phyloP scores from a whole-genome alignment of 2,113 vertebrate species.

The Elephas maximus region DNA sequence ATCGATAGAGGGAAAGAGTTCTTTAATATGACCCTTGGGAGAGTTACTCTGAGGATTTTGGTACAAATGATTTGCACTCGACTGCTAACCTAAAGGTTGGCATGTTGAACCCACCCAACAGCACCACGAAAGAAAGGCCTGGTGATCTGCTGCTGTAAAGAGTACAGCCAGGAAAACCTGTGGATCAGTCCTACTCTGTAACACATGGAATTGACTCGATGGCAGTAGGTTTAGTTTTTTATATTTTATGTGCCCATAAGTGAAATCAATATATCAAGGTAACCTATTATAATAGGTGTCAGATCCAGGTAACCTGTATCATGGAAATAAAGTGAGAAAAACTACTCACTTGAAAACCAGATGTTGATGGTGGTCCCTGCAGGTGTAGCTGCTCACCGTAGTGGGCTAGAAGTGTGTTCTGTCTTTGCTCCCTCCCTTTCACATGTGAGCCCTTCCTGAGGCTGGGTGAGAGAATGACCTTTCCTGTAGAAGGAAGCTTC shows the following conservation, averaged over 20 bases:
- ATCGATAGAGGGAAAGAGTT: neutral
- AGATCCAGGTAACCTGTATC: neutral
- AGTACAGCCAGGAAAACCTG: neutral
- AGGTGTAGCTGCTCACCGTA: neutral
- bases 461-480: neutral
- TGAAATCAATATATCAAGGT: neutral
- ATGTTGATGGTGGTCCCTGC: neutral
- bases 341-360: neutral
- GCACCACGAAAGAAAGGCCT: neutral
- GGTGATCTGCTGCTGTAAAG: neutral
- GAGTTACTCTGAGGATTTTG: slow-evolving; percentile 17
- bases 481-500: neutral
- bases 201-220: neutral
- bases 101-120: neutral
- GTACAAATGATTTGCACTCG: neutral
- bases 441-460: neutral
- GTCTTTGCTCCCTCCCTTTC: neutral
- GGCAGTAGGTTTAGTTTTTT: neutral
- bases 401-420: neutral
- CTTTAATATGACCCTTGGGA: neutral
- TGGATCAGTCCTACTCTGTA: neutral
- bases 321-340: neutral
- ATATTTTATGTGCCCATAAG: neutral
- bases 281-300: neutral
- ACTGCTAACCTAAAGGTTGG: neutral